Conservation (phyloP, 2,888 invertebrate species). For the Megastigmus dorsalis region DNA sequence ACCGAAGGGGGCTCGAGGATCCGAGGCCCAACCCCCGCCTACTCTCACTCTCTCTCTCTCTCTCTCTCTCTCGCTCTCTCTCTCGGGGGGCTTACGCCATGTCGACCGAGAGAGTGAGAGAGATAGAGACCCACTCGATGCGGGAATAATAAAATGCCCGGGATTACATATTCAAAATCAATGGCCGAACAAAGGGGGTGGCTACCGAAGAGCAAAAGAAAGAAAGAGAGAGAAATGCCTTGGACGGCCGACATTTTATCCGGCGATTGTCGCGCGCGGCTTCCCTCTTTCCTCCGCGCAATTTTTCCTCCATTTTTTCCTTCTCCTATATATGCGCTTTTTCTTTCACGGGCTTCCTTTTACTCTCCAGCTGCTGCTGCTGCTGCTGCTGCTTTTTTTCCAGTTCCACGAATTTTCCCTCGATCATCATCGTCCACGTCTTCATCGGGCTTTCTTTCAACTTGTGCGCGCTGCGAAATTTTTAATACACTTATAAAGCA, state of each 20-base stretch:
- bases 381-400: no score
- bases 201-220: neutral
- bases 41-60: slow-evolving; percentile 32
- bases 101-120: slow-evolving; percentile 5
- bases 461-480: no score
- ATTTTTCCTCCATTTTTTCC: neutral
- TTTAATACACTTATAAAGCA: neutral
- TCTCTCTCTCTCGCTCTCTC: slow-evolving; percentile 27
- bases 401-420: no score
- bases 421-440: neutral
- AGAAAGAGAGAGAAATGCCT: slow-evolving; percentile 13
- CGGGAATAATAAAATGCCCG: slow-evolving; percentile 72
- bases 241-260: slow-evolving; percentile 52
- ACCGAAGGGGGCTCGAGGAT: neutral
- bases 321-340: no score
- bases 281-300: neutral
- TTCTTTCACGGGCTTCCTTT: no score
- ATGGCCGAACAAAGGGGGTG: slow-evolving; percentile 65
- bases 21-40: slow-evolving; percentile 19
- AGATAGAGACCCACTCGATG: slow-evolving; percentile 61
- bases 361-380: no score
- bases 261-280: slow-evolving; percentile 4
- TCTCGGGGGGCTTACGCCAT: neutral
- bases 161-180: slow-evolving; percentile 73
- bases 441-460: neutral